Conservation (phyloP, 2,797 vertebrate genomes). For the Enteromius trimaculatus region DNA sequence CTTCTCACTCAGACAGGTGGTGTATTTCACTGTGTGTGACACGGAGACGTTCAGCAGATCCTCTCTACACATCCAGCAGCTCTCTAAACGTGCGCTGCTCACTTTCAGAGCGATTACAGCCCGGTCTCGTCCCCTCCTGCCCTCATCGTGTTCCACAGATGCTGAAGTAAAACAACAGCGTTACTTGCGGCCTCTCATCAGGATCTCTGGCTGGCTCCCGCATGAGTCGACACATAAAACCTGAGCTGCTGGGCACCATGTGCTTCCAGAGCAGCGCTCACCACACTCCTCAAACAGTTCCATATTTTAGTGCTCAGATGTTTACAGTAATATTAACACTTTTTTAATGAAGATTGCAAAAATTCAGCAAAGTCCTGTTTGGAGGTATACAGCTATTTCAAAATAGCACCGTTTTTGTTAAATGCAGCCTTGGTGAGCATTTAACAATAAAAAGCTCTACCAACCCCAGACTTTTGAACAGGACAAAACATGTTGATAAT, state of each 20-base stretch:
- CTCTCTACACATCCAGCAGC: not conserved
- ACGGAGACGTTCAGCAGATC: constrained; percentile 1
- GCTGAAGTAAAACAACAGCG: constrained; percentile 13
- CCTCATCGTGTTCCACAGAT: constrained; percentile 20
- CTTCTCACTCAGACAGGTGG: constrained; percentile 52
- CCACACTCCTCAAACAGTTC: not conserved
- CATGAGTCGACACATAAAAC: constrained; percentile 68
- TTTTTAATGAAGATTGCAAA: not conserved
- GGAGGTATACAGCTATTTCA: not conserved
- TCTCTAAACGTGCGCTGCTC: not conserved
- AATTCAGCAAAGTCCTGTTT: not conserved
- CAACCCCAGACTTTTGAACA: not conserved
- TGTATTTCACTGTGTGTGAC: constrained; percentile 51
- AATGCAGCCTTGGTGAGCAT: not conserved
- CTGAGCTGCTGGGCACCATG: constrained; percentile 61
- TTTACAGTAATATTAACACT: not conserved
- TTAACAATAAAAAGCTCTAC: not conserved
- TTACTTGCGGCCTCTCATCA: constrained; percentile 21
- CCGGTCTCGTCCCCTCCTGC: not conserved
- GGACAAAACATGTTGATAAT: not conserved
- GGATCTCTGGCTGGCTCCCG: constrained; percentile 70
- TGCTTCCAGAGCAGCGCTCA: constrained; percentile 47
- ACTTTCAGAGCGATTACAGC: not conserved
- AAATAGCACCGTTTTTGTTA: not conserved
- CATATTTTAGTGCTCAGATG: not conserved